Conservation (phyloP, 2,888 invertebrate species). For the Amblyjoppa proteus region DNA sequence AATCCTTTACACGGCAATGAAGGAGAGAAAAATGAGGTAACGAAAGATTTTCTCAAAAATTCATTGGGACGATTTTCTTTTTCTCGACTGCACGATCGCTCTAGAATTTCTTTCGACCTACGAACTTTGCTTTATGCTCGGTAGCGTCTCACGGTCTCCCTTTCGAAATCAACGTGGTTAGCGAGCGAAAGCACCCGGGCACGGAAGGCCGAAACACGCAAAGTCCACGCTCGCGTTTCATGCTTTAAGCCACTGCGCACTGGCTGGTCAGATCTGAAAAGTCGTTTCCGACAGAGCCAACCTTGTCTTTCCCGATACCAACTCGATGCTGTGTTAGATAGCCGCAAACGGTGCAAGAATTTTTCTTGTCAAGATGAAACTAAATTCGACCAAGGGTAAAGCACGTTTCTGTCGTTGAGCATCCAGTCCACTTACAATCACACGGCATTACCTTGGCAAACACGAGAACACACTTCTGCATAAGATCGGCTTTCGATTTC, state of each 20-base stretch:
- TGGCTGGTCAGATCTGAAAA: background rate
- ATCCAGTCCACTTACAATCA: background rate
- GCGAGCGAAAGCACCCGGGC: slow-evolving; percentile 28
- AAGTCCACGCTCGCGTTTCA: slow-evolving; percentile 23
- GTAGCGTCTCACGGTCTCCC: slow-evolving; percentile 74
- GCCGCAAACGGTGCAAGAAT: background rate
- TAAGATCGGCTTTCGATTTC: too few relatives aligned
- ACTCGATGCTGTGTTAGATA: background rate
- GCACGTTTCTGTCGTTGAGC: background rate
- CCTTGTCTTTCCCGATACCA: background rate
- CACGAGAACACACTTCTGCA: too few relatives aligned
- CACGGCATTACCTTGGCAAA: background rate
- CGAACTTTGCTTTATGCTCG: slow-evolving; percentile 80
- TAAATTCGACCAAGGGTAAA: background rate
- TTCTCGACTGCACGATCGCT: background rate
- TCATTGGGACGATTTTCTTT: background rate
- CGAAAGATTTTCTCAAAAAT: too few relatives aligned
- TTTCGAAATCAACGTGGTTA: slow-evolving; percentile 74
- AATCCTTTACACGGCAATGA: too few relatives aligned
- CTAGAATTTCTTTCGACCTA: slow-evolving; percentile 66
- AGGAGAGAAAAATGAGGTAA: too few relatives aligned
- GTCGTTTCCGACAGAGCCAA: slow-evolving; percentile 4
- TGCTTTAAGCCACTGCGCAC: slow-evolving; percentile 10
- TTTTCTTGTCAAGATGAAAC: background rate
- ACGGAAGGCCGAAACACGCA: slow-evolving; percentile 49